Evolutionary conservation across 2,797 vertebrate genomes (phyloP), one percentile per base, ranked within the genome.

Genomic region (Dryobates pubescens): DNA sequence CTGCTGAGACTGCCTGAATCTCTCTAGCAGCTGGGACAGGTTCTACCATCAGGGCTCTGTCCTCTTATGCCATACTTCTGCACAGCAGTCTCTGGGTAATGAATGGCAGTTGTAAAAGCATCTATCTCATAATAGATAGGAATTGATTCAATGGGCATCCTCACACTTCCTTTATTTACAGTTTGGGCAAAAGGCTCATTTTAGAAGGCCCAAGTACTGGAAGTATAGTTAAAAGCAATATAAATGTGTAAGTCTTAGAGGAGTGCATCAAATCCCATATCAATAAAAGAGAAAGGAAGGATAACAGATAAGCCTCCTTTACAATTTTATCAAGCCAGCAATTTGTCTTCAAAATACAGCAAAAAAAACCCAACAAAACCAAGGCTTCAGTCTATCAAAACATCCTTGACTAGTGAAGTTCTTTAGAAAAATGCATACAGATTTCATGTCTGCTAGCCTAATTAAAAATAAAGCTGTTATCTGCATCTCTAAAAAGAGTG

Each of bases 11-110:
- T 5, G 26, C 81, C 88, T 54, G 51, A 74, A 77, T 57, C 72
- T 65, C 32, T 3, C 79, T 47, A 84, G 88, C 86, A 92, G 94
- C 88, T 90, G 88, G 82, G 82, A 29, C 70, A 34, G 73, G 70
- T 24, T 78, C 89, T 67, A 32, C 23, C 65, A 51, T 4, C 74
- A 76, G 68, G 69, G 29, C 77, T 86, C 49, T n/a, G 38, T 63
- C 88, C 71, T 94, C 71, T 71, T 24, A 1, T 20, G 51, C 58
- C 43, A 7, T 2, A 17, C 72, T 82, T 63, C 53, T 76, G 43
- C 84, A 51, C 67, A 32, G 86, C 84, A 90, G 82, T 0, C 72
- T 65, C 65, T n/a, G 69, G 13, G 34, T 78, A 67, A 84, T 30
- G 51, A 92, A 74, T n/a, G 34, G 78, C 83, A 72, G 65, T 80